These are phyloP conservation scores for Capitulum mitella DNA, from an alignment of 2,888 invertebrate species.

Conservation along the genomic window DNA sequence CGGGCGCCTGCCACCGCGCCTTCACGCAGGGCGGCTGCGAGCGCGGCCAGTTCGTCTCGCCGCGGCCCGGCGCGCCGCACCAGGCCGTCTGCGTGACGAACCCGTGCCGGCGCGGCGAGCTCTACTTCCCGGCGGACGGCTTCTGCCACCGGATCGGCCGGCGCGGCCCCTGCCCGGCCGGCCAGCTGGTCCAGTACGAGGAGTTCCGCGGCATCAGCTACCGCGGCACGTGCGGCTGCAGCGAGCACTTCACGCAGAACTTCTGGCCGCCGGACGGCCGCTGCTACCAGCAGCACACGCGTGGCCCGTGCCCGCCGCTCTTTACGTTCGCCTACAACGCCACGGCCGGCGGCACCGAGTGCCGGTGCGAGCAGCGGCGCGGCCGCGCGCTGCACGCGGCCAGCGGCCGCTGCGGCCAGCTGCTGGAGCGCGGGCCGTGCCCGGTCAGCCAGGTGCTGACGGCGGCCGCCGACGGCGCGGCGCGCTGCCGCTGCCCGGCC, in stretches of 20 bases:
- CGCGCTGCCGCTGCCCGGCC: slow-evolving; percentile 2
- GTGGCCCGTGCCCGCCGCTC: slow-evolving; percentile 36
- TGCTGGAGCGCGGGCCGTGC: too few species aligned
- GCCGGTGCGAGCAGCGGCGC: slow-evolving; percentile 52
- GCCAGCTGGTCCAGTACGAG: slow-evolving; percentile 71
- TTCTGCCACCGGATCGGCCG: slow-evolving; percentile 71
- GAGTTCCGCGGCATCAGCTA: slow-evolving; percentile 74
- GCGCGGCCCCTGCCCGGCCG: slow-evolving; percentile 63
- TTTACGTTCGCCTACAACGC: slow-evolving; percentile 37
- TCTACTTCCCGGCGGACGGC: slow-evolving; percentile 65
- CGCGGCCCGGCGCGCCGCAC: slow-evolving; percentile 21
- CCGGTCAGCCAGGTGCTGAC: slow-evolving; percentile 38
- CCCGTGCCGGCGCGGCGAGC: slow-evolving; percentile 63
- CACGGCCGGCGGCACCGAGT: slow-evolving; percentile 39
- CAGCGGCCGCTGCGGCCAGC: slow-evolving; percentile 36
- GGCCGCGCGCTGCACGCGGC: slow-evolving; percentile 56
- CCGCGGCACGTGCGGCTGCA: slow-evolving; percentile 70
- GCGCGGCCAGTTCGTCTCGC: slow-evolving; percentile 37
- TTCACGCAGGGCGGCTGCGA: slow-evolving; percentile 71
- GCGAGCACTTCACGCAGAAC: slow-evolving; percentile 35
- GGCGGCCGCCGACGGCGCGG: neutral
- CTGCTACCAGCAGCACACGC: slow-evolving; percentile 37
- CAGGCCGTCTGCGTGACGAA: slow-evolving; percentile 54
- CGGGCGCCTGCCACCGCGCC: slow-evolving; percentile 64
- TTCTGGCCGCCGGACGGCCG: slow-evolving; percentile 36